These are phyloP conservation scores for Oncorhynchus clarkii DNA, from an alignment of 2,113 vertebrate genomes.

Conservation along the genomic window DNA sequence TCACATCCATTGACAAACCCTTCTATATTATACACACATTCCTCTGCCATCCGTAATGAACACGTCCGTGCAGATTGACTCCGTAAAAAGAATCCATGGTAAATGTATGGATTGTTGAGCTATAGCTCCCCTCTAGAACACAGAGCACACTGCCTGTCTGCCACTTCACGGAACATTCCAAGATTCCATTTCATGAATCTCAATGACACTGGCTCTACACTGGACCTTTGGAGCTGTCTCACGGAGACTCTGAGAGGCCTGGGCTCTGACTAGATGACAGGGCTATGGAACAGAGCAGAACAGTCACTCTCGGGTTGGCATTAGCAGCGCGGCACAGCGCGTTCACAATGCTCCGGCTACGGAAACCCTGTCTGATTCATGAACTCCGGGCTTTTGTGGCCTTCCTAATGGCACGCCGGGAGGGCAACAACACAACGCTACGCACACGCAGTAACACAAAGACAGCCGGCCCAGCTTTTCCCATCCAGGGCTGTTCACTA, in stretches of 20 bases:
- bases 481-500: constrained; percentile 30
- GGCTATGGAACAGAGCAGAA: constrained; percentile 39
- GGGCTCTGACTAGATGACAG: constrained; percentile 28
- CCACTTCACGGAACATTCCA: constrained; percentile 44
- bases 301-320: not conserved
- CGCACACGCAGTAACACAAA: constrained; percentile 23
- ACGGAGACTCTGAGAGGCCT: constrained; percentile 35
- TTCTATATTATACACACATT: constrained; percentile 63
- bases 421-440: constrained; percentile 63
- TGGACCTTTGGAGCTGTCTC: constrained; percentile 54
- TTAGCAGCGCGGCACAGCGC: constrained; percentile 2
- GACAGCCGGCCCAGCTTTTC: not conserved
- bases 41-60: constrained; percentile 59
- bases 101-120: constrained; percentile 61
- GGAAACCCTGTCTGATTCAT: constrained; percentile 72
- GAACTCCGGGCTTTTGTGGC: constrained; percentile 70
- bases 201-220: constrained; percentile 29
- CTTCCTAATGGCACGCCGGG: constrained; percentile 72
- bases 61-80: constrained; percentile 48
- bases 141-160: not conserved
- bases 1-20: constrained; percentile 57
- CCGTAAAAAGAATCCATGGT: constrained; percentile 47
- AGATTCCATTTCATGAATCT: constrained; percentile 45
- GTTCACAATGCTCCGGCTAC: constrained; percentile 52
- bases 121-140: constrained; percentile 30